Percentiles rank a stretch among this genome's conserved stretches.
phyloP scores from a whole-genome alignment of 2,888 invertebrate genomes.

The Alsophila aescularia region DNA sequence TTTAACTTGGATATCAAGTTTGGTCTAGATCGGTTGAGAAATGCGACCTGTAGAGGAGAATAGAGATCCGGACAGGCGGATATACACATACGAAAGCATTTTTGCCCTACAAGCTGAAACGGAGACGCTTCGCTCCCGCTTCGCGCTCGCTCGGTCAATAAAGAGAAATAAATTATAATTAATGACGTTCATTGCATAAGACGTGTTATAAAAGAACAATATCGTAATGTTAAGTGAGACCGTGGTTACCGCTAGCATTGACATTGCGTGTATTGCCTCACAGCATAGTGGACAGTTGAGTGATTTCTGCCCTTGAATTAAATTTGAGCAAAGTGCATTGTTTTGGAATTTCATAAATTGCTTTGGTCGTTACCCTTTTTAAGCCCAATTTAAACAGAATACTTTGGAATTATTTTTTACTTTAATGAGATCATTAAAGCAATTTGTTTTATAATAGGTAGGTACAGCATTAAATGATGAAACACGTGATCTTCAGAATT shows the following conservation, averaged over 20 bases:
- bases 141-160: no score
- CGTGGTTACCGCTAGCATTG: slow-evolving; percentile 33
- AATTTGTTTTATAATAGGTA: no score
- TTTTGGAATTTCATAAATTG: slow-evolving; percentile 12
- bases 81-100: no score
- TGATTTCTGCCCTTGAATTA: slow-evolving; percentile 38
- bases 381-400: background rate
- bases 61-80: no score
- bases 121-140: no score
- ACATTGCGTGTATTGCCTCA: slow-evolving; percentile 40
- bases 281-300: slow-evolving; percentile 24
- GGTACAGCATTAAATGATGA: no score
- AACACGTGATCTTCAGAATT: no score
- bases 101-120: no score
- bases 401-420: background rate
- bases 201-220: slow-evolving; percentile 22
- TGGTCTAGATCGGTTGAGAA: no score
- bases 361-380: background rate
- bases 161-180: background rate
- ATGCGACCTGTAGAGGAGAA: no score
- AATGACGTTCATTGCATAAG: slow-evolving; percentile 2
- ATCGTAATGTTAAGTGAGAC: background rate
- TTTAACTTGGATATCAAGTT: no score
- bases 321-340: slow-evolving; percentile 24
- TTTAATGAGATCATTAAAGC: no score